Base-by-base conservation (phyloP, 2,113 vertebrate species). In the Leptobrachium leishanense region DNA sequence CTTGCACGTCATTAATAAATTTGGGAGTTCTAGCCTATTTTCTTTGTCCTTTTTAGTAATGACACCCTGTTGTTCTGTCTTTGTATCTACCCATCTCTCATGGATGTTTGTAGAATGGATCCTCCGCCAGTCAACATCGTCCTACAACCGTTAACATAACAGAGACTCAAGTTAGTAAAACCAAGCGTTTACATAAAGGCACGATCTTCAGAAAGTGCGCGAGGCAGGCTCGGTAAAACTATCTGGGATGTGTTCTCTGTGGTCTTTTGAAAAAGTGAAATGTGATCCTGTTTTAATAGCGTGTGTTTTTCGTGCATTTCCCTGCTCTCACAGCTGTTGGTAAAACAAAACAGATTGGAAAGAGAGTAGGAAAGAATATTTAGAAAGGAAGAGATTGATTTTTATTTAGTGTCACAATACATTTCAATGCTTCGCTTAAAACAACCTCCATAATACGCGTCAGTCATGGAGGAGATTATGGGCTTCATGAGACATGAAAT, bases 261-360 rank as follows among this genome's bases (percentile, higher is more conserved):
- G 70, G 70, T 79, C 77, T 79, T 59, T 74, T 67, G 70, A 74
- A 74, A 79, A 74, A 68, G 77, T 68, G 77, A 74, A 79, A 74
- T 71, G 15, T 6, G 77, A 79, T 74, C 63, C 41, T 44, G 20
- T 43, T 79, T 79, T 74, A 74, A 73, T 73, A 73, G 70, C 63
- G 9, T 64, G 77, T 73, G 70, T 79, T 79, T 73, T 79, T 79
- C 70, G 68, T 73, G 68, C 63, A 59, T 79, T 74, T 73, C 55
- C 77, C 77, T 57, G 77, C 77, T 13, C 77, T 67, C 70, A 41
- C 77, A 79, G 77, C 70, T 74, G 77, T 79, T 68, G 77, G 77
- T 73, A 74, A 79, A 79, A 59, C 63, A 67, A 79, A 79, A 79
- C 70, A 73, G 70, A 74, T 74, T 79, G 54, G 41, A 79, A 79